Evolutionary conservation across 2,113 vertebrate species (phyloP).

Genomic region (Astur gentilis): DNA sequence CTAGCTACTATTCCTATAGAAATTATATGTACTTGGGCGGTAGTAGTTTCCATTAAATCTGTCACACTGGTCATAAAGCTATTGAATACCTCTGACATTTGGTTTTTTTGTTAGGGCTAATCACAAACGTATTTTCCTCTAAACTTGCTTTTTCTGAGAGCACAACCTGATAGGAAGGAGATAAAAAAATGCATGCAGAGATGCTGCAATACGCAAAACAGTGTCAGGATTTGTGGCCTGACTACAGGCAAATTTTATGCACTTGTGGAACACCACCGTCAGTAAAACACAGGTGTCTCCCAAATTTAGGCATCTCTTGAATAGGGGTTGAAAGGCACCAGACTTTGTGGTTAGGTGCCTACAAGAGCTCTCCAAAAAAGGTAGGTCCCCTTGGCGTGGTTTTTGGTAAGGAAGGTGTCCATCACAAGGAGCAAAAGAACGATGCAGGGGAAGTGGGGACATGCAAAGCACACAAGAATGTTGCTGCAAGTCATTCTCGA

Average conservation of each 20-base stretch:
- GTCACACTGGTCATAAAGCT: background rate
- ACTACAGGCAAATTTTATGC: background rate
- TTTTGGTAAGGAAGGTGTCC: background rate
- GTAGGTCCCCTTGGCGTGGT: accelerated
- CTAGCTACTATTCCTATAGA: background rate
- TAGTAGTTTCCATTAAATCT: background rate
- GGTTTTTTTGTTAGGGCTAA: background rate
- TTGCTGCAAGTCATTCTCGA: background rate
- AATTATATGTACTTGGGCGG: background rate
- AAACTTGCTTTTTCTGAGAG: background rate
- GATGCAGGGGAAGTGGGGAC: background rate
- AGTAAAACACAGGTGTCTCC: background rate
- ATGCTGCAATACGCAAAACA: background rate
- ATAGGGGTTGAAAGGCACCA: background rate
- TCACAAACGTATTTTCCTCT: background rate
- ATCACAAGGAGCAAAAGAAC: background rate
- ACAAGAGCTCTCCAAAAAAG: background rate
- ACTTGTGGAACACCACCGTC: accelerated
- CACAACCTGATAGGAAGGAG: background rate
- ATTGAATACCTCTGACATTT: background rate
- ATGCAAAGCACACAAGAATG: background rate
- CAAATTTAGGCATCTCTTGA: background rate
- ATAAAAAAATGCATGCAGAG: background rate
- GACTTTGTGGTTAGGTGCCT: background rate
- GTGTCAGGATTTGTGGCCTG: background rate